These are phyloP conservation scores for Epinephelus lanceolatus DNA, from an alignment of 2,113 vertebrate species.

Conservation along the genomic window DNA sequence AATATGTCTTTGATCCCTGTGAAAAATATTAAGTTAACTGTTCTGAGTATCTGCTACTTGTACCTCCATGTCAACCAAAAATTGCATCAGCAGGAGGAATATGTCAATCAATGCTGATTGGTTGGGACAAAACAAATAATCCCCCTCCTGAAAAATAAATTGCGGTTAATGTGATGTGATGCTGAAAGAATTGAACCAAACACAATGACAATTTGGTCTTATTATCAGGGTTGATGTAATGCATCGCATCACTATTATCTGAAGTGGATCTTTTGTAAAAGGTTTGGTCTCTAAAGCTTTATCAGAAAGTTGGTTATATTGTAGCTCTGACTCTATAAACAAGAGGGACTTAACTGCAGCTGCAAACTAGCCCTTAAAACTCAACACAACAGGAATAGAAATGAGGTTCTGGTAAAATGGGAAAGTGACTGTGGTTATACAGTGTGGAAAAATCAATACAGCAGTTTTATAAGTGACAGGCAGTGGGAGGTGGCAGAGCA, in stretches of 20 bases:
- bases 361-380: neutral
- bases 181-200: neutral
- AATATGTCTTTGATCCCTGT: neutral
- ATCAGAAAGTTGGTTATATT: neutral
- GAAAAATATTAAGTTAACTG: neutral
- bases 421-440: conserved; percentile 3
- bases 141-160: neutral
- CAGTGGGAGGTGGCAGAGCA: conserved; percentile 26
- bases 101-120: neutral
- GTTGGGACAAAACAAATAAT: neutral
- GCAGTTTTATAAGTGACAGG: conserved; percentile 11
- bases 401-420: conserved; percentile 6
- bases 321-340: neutral
- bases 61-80: neutral
- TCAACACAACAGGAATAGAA: too few species aligned
- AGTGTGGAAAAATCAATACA: conserved; percentile 17
- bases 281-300: neutral
- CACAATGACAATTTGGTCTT: neutral
- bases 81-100: neutral
- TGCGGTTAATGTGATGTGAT: neutral
- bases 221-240: neutral
- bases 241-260: neutral
- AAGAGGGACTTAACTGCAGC: neutral
- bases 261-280: neutral
- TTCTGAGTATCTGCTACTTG: neutral